phyloP scores from a whole-genome alignment of 1,140 invertebrate genomes.

The Solenopsis invicta region DNA sequence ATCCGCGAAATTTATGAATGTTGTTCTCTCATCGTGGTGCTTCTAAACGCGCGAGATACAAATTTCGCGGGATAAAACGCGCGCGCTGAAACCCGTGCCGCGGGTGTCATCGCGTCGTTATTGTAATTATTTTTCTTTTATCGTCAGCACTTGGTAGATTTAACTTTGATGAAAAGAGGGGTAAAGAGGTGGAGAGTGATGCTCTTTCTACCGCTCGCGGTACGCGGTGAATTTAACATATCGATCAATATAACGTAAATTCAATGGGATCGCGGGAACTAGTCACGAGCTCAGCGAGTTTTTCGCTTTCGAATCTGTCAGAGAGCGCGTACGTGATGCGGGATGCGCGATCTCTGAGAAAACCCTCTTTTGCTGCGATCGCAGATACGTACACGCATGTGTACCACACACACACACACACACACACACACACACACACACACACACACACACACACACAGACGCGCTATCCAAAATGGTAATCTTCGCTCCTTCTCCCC shows the following conservation, averaged over 20 bases:
- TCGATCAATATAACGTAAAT: not conserved
- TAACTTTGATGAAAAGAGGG: not conserved
- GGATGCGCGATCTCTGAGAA: slow-evolving; percentile 53
- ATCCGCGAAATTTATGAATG: slow-evolving; percentile 64
- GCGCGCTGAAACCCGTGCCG: not conserved
- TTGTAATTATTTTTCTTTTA: slow-evolving; percentile 3
- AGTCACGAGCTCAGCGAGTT: not conserved
- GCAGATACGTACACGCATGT: not conserved
- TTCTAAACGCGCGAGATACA: slow-evolving; percentile 15
- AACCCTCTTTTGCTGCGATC: slow-evolving; percentile 28
- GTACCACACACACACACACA: too few species aligned
- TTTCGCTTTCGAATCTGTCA: not conserved
- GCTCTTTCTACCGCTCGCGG: too few species aligned
- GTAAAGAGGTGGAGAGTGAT: too few species aligned
- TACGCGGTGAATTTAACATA: not conserved
- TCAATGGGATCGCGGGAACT: not conserved
- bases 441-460: too few species aligned
- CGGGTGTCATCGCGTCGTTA: not conserved
- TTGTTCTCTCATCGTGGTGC: not conserved
- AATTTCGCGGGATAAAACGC: too few species aligned
- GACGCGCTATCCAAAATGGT: slow-evolving; percentile 1
- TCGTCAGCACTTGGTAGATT: not conserved
- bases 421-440: too few species aligned
- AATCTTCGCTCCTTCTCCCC: slow-evolving; percentile 49
- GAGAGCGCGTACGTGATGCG: not conserved